Evolutionary conservation across 1,140 invertebrate species (phyloP).

Genomic region (Belonocnema kinseyi): DNA sequence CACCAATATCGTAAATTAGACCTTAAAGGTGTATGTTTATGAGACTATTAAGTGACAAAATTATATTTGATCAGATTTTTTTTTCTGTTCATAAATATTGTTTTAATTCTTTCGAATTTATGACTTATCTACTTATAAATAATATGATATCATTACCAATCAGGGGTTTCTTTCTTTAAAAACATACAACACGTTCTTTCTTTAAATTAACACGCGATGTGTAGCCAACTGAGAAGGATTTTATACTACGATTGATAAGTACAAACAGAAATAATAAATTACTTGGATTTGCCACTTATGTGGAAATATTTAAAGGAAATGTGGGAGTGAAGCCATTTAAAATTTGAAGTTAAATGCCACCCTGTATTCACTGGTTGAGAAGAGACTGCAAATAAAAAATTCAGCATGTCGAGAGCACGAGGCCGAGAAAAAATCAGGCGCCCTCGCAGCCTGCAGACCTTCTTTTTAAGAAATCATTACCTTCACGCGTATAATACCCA

Average conservation of each 20-base stretch:
- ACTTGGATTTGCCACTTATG: not conserved
- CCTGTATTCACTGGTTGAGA: slow-evolving; percentile 12
- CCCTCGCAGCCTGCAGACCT: slow-evolving; percentile 30
- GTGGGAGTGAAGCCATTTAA: slow-evolving; percentile 1
- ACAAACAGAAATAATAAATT: not conserved
- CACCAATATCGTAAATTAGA: not conserved
- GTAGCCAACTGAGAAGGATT: too few species aligned
- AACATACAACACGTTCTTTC: too few species aligned
- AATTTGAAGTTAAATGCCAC: slow-evolving; percentile 25
- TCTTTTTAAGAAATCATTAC: slow-evolving; percentile 32
- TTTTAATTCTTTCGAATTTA: not conserved
- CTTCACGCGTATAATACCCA: slow-evolving; percentile 22
- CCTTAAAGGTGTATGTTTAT: not conserved
- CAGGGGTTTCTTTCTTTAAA: too few species aligned
- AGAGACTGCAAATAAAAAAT: slow-evolving; percentile 6
- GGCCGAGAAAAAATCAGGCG: slow-evolving; percentile 20
- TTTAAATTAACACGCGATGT: too few species aligned
- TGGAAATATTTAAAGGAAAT: not conserved
- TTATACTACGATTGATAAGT: not conserved
- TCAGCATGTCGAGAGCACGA: not conserved
- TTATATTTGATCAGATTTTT: not conserved
- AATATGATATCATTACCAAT: too few species aligned
- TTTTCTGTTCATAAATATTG: not conserved
- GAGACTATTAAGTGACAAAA: not conserved
- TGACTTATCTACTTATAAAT: too few species aligned